Evolutionary conservation across 2,888 invertebrate genomes (phyloP), one percentile per base, ranked within the genome.

Genomic region (Dynastes maya): DNA sequence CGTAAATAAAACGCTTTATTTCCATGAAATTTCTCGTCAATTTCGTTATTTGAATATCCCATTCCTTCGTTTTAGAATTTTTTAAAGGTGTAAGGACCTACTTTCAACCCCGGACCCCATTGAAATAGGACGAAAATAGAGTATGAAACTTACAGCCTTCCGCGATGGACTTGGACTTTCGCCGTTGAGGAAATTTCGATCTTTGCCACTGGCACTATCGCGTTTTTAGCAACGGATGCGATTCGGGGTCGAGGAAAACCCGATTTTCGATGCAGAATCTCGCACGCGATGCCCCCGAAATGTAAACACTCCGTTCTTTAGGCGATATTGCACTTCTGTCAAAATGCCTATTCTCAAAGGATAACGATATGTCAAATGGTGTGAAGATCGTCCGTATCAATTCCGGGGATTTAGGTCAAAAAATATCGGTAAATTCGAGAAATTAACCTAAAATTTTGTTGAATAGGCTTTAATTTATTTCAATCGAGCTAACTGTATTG

Each of bases 321-420:
- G 55, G 55, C 37, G 58, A 58, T 72, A 37, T 58, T 77, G 49
- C 22, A 55, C 45, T 63, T 65, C 78, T 78, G 78, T 78, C 78
- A 78, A 78, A 78, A 78, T 63, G 51, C 64, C 45, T 45, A 63
- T 37, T 64, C 32, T 29, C n/a, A 16, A 32, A 16, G 37, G 40
- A 64, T 16, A 32, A 11, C 16, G 32, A 2, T 16, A 63, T 72
- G 72, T 74, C 78, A 78, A 78, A 63, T 53, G 78, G 72, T 64
- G 78, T 64, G 64, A 53, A 53, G 5, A 45, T 76, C 74, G 74
- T 45, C 45, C 45, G 45, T 29, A 22, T 61, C 8, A 16, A 45
- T 13, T 37, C 32, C 32, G 32, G 16, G 13, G 22, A 61, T 61
- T 61, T 16, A 40, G 45, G 3, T 22, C n/a, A n/a, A 45, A 67